Base-by-base conservation (phyloP, 2,113 vertebrate species). In the Melanerpes aurifrons region DNA sequence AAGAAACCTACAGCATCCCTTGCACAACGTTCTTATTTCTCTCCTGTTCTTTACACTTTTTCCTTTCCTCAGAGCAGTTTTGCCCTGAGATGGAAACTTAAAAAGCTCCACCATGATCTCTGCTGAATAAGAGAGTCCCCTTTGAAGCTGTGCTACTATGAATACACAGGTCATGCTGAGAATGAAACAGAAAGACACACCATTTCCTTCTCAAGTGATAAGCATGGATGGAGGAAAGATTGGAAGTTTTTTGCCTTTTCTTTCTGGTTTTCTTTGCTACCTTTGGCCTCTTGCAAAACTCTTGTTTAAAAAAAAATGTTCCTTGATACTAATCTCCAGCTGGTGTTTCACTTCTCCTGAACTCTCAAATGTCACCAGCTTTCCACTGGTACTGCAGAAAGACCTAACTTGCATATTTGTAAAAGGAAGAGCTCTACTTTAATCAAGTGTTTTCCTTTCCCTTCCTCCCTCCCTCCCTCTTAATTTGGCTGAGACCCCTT, bases 321-420 rank as follows among this genome's bases (percentile, higher is more conserved):
- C 82, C 78, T 82, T 73, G 69, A 69, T 81, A 40, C 58, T 63
- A 43, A 90, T 93, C 74, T 95, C 92, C 77, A 93, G 50, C 67
- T 89, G 89, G 28, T 88, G 71, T 88, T 89, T 95, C 82, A 89
- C 76, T 89, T 91, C 50, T 26, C 75, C 86, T 67, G 81, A 76
- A 74, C 85, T 82, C 84, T 94, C 62, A 89, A 96, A 96, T 94
- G 75, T 79, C 89, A 91, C 72, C 79, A 90, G 66, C 69, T 87
- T 50, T 84, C 72, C 74, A 29, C 2, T 64, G 70, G 57, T 72
- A 74, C 74, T 71, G 76, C 7, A 20, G 90, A 83, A 90, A 94
- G 95, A 81, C 82, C 80, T 68, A 90, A 89, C 37, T 72, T 35
- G 74, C 56, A 62, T 78, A 91, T 87, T 84, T 62, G 56, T 63